Evolutionary conservation across 1,140 invertebrate genomes (phyloP).

Genomic region (Meteorus sp.): DNA sequence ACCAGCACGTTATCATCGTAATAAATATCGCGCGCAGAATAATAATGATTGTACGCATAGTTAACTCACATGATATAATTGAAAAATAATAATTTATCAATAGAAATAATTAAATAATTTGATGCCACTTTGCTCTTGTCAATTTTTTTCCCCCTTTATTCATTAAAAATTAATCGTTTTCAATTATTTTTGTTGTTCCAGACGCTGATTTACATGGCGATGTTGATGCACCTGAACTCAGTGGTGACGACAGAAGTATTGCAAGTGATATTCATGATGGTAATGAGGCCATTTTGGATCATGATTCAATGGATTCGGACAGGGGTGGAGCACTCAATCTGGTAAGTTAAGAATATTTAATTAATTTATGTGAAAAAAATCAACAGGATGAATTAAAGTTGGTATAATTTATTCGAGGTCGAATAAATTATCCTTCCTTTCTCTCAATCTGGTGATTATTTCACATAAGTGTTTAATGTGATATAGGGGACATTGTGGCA

Average conservation of each 20-base stretch:
- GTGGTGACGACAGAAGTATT: slow-evolving; percentile 60
- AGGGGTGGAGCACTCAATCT: slow-evolving; percentile 62
- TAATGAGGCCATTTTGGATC: slow-evolving; percentile 55
- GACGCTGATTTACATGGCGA: slow-evolving; percentile 62
- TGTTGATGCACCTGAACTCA: slow-evolving; percentile 54
- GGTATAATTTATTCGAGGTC: too few relatives aligned
- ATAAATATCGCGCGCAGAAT: slow-evolving; percentile 53
- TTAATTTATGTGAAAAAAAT: background rate
- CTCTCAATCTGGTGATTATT: too few relatives aligned
- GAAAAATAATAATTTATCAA: background rate
- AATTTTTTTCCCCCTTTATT: background rate
- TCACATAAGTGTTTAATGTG: too few relatives aligned
- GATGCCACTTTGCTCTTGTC: too few relatives aligned
- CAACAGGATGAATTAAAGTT: background rate
- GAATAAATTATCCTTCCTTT: too few relatives aligned
- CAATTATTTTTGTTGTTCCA: slow-evolving; percentile 39
- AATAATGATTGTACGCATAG: slow-evolving; percentile 55
- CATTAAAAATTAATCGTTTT: background rate
- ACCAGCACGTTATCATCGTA: slow-evolving; percentile 41
- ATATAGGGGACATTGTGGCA: background rate
- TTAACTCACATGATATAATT: background rate
- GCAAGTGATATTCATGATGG: slow-evolving; percentile 57
- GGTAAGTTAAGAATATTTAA: slow-evolving; percentile 43
- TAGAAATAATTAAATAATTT: too few relatives aligned
- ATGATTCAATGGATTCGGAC: slow-evolving; percentile 63